Base-by-base conservation (phyloP, 2,888 invertebrate species). In the Gandaritis pyraliata region DNA sequence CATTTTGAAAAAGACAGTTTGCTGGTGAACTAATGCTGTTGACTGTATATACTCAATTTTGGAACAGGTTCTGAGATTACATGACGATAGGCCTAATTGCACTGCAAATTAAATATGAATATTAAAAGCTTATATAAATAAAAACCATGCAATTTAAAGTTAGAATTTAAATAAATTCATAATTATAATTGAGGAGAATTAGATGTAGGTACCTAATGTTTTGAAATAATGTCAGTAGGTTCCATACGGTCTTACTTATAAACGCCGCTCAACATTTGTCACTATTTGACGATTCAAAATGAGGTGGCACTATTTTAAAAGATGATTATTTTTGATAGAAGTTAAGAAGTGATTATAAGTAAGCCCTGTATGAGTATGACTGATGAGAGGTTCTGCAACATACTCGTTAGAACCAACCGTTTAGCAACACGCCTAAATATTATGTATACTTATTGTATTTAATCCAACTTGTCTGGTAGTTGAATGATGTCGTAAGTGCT, bases 381-480 rank as follows among this genome's bases (percentile, higher is more conserved):
- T 62, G 68, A 69, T 66, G 59, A 43, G 30, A 23, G 11, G 45
- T 65, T 59, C 52, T 47, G 60, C 49, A 68, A 68, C 16, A 38
- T 23, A n/a, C n/a, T n/a, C n/a, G 29, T 8, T n/a, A 55, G 57
- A 51, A 16, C 43, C 49, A 29, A 54, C 36, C 33, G 53, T 65
- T 64, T 56, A 55, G 64, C 53, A 62, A 64, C 48, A 49, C 46
- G 43, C 23, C 58, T 52, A 61, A 59, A 62, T 65, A 60, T 53
- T n/a, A n/a, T n/a, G n/a, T n/a, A n/a, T n/a, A n/a, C n/a, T n/a
- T n/a, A n/a, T n/a, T n/a, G 53, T 64, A 62, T 61, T 61, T 61
- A 60, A 67, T 65, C 53, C 58, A 62, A 67, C 58, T 62, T 69
- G 65, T 69, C 67, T 67, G 57, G 52, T 43, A 43, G 16, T 51